Percentiles rank a stretch among this genome's conserved stretches.
These are phyloP conservation scores for Diorhabda sublineata DNA, from an alignment of 1,140 invertebrate species.

Conservation along the genomic window DNA sequence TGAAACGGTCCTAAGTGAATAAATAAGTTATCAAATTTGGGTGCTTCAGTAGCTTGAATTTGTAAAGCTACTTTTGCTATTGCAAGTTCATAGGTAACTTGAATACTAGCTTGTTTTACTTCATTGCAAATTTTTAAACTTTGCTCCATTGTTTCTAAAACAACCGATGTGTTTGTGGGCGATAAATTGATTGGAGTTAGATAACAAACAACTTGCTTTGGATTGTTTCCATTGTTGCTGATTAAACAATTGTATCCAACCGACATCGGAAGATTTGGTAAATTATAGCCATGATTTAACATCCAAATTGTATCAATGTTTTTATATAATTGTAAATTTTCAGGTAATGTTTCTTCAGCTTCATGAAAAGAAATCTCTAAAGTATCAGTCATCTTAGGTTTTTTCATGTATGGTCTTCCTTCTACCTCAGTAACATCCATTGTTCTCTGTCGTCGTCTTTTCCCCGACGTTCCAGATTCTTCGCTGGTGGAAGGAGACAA, in stretches of 20 bases:
- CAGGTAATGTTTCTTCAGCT: conserved; percentile 16
- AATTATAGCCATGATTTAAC: conserved; percentile 24
- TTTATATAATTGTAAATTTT: conserved; percentile 16
- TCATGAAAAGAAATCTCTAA: conserved; percentile 21
- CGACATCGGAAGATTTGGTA: conserved; percentile 34
- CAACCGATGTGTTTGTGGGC: conserved; percentile 39
- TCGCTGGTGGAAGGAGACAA: conserved; percentile 9
- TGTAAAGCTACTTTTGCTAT: no score
- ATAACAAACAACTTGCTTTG: conserved; percentile 34
- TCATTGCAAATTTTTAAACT: conserved; percentile 34
- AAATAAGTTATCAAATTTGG: no score
- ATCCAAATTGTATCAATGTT: conserved; percentile 27
- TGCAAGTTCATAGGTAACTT: conserved; percentile 39
- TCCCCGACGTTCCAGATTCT: background rate
- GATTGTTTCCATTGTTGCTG: conserved; percentile 22
- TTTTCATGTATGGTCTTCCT: conserved; percentile 22
- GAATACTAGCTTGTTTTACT: conserved; percentile 37
- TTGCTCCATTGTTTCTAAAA: conserved; percentile 29
- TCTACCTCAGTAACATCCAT: conserved; percentile 10
- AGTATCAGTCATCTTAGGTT: conserved; percentile 19
- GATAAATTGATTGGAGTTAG: conserved; percentile 41
- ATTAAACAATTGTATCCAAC: conserved; percentile 33
- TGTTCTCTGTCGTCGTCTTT: conserved; percentile 7
- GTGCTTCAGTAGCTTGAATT: no score
- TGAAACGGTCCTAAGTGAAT: no score